phyloP scores from a whole-genome alignment of 2,113 vertebrate genomes.

The Stegostoma tigrinum region DNA sequence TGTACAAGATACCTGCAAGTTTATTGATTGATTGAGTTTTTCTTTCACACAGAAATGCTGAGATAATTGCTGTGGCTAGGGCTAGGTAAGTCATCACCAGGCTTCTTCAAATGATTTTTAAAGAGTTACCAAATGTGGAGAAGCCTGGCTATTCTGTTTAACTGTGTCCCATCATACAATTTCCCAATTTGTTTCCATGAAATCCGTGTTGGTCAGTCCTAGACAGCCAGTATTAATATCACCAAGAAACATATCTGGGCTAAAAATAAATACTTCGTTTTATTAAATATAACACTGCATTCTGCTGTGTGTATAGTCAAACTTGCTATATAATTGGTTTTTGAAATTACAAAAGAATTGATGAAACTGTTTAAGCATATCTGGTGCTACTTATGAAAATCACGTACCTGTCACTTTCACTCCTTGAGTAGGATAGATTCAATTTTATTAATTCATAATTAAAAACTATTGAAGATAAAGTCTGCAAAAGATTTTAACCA shows the following conservation, averaged over 20 bases:
- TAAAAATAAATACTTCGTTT: background rate
- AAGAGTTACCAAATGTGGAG: background rate
- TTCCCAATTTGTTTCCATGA: background rate
- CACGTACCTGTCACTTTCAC: background rate
- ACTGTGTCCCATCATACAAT: background rate
- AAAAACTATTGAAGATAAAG: slow-evolving; percentile 1
- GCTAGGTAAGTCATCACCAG: background rate
- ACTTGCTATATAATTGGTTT: background rate
- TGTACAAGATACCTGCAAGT: background rate
- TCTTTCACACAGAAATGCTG: background rate
- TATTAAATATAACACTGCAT: background rate
- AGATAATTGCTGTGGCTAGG: background rate
- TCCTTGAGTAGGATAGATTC: background rate
- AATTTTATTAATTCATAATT: background rate
- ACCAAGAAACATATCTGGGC: background rate
- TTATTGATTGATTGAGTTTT: background rate
- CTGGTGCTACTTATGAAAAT: background rate
- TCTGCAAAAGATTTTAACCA: background rate
- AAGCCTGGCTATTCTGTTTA: background rate
- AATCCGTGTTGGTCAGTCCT: background rate
- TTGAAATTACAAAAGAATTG: background rate
- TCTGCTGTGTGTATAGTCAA: background rate
- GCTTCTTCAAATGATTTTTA: background rate
- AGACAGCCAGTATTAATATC: background rate
- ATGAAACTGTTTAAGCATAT: background rate